Base-by-base conservation (phyloP, 2,797 vertebrate genomes). In the Myotis findleyi region DNA sequence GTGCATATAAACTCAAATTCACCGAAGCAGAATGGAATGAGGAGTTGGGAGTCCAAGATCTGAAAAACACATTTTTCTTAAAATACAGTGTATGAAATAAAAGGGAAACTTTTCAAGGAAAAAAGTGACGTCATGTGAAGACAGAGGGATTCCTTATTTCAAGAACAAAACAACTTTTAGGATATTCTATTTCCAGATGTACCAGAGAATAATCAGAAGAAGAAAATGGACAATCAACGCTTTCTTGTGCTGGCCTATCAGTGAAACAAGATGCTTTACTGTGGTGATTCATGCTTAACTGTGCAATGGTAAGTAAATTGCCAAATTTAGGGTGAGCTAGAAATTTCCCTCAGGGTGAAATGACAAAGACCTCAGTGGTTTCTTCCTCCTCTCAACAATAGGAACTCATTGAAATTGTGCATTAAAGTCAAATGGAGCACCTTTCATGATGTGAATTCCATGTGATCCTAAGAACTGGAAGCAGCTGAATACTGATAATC, bases 141-240 rank as follows among this genome's bases (percentile, higher is more conserved):
- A 77, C 83, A 97, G 51, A 87, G 30, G 33, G 27, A 69, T 91
- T 97, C 62, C 76, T 95, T 95, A 95, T 95, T 97, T 91, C 36
- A 64, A 92, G 95, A 95, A 95, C 89, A 96, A 91, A 95, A 75
- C n/a, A 83, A 96, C 76, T 62, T 95, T 95, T 55, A 89, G 92
- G 81, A 89, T 47, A 59, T 3, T 94, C 44, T 79, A 12, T 92
- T 96, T 95, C 95, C 91, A 97, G 95, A 95, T 89, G 76, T 72
- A 95, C 76, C 51, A 7, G n/a, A 41, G 41, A 91, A 94, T 79
- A 82, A 96, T 75, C 16, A 94, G 62, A 87, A 82, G 69, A 83
- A 85, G 21, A 33, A 89, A 93, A 89, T 84, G 79, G 62, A 96
- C 93, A 97, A 93, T 94, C 51, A 82, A 7, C 66, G 90, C 94